Evolutionary conservation across 2,113 vertebrate genomes (phyloP), one percentile per base, ranked within the genome.

Genomic region (Amblyornis subalaris): DNA sequence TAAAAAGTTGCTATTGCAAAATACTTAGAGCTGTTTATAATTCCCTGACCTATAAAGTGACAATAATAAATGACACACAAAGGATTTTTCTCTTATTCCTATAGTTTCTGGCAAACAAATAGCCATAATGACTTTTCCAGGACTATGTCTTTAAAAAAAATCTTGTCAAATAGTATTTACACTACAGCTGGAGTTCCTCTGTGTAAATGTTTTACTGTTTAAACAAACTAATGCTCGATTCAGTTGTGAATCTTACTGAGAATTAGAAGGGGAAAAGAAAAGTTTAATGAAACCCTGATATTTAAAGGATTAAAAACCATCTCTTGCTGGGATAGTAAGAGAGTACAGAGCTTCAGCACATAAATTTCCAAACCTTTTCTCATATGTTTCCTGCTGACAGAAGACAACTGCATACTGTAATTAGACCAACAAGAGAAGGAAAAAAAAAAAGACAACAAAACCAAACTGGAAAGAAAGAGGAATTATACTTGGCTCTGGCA

Each of bases 81-180:
- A 96, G 85, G 71, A 89, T 94, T 94, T 89, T 87, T 93, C 48
- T 94, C 53, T 86, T 96, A 95, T 75, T 96, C 83, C 87, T 94
- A 96, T 94, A 91, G 76, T 92, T 97, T 93, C 87, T 96, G 96
- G 90, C 93, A 93, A 90, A 90, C 45, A 91, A 93, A 91, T 71
- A 90, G 9, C 38, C 80, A 45, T 90, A 94, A 95, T 96, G 92
- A 88, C 66, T 96, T 97, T 96, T 95, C 92, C 94, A 97, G 94
- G 77, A 75, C 72, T 78, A 77, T n/a, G 25, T 77, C 53, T 94
- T 94, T 54, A 6, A 79, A 95, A 93, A 92, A 92, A 90, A 23
- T 45, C 40, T 73, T 93, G 36, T 93, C 85, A 94, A 96, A 89
- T 57, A 76, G 26, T 88, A 95, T 93, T 95, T 92, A 93, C 89